Evolutionary conservation across 2,888 invertebrate species (phyloP).

Genomic region (Lepidocyrtinus sp.): DNA sequence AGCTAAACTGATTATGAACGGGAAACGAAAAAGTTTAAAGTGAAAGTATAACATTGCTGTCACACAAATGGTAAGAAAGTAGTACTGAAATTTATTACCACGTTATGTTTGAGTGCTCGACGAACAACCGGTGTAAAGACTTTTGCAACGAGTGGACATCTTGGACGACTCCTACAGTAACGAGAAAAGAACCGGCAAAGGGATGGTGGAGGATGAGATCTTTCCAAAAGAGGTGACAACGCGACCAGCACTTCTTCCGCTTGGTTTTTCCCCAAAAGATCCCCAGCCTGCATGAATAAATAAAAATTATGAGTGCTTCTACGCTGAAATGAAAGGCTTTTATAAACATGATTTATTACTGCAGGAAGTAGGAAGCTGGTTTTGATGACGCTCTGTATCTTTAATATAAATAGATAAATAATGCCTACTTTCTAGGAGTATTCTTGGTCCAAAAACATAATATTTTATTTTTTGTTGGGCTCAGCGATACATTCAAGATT

Average conservation of each 20-base stretch:
- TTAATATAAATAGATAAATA: too few relatives aligned
- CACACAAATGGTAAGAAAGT: slow-evolving; percentile 32
- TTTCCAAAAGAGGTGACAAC: slow-evolving; percentile 80
- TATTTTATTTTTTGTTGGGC: too few relatives aligned
- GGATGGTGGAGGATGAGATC: slow-evolving; percentile 77
- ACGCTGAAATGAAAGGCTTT: too few relatives aligned
- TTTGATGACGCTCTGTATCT: too few relatives aligned
- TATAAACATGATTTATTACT: too few relatives aligned
- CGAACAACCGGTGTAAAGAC: slow-evolving; percentile 82
- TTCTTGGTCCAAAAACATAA: too few relatives aligned
- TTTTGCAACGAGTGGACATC: slow-evolving; percentile 80
- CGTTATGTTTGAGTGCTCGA: slow-evolving; percentile 84
- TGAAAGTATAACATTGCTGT: background rate
- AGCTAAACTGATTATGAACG: too few relatives aligned
- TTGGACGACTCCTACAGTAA: slow-evolving; percentile 80
- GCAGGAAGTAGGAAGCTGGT: too few relatives aligned
- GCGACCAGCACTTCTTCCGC: slow-evolving; percentile 75
- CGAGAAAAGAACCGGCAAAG: slow-evolving; percentile 78
- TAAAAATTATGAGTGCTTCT: slow-evolving; percentile 15
- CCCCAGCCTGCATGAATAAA: slow-evolving; percentile 70
- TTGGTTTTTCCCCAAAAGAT: slow-evolving; percentile 74
- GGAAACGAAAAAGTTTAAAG: background rate
- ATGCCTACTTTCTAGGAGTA: too few relatives aligned
- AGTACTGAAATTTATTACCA: slow-evolving; percentile 74
- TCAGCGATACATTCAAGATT: too few relatives aligned